Evolutionary conservation across 2,797 vertebrate species (phyloP).

Genomic region (Coccyzus lansbergi): DNA sequence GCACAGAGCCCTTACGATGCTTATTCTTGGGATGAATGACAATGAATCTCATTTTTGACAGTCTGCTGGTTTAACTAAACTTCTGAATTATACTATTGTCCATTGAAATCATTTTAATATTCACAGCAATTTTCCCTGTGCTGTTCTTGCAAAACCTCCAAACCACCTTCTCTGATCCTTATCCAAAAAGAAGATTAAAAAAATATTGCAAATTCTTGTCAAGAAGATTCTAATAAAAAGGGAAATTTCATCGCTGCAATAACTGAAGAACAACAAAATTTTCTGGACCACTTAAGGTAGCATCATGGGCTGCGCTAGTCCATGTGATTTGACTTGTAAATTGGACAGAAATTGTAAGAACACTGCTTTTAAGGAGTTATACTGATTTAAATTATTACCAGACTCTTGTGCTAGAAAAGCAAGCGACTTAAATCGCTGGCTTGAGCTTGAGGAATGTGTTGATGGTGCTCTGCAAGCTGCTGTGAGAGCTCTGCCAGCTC

Average conservation of each 20-base stretch:
- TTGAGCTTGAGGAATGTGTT: constrained; percentile 44
- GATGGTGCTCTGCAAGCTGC: constrained; percentile 49
- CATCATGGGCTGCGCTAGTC: not conserved
- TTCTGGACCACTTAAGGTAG: constrained; percentile 33
- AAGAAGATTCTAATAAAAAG: constrained; percentile 16
- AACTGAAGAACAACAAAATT: constrained; percentile 21
- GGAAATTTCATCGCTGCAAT: not conserved
- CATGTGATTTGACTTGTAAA: constrained; percentile 60
- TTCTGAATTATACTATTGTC: constrained; percentile 49
- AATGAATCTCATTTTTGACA: constrained; percentile 52
- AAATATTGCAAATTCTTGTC: not conserved
- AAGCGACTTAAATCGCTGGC: constrained; percentile 29
- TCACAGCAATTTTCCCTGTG: constrained; percentile 36
- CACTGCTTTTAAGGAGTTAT: not conserved
- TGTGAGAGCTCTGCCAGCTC: constrained; percentile 39
- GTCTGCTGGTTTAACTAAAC: constrained; percentile 63
- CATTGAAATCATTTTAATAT: constrained; percentile 40
- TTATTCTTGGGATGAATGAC: constrained; percentile 31
- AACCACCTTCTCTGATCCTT: constrained; percentile 37
- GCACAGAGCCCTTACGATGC: not conserved
- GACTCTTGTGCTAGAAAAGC: constrained; percentile 23
- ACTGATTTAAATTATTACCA: constrained; percentile 61
- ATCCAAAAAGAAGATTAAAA: constrained; percentile 35
- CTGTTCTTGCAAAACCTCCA: constrained; percentile 38
- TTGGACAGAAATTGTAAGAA: constrained; percentile 33